Evolutionary conservation across 2,797 vertebrate genomes (phyloP), one percentile per base, ranked within the genome.

Genomic region (Micropoecilia bifurca): DNA sequence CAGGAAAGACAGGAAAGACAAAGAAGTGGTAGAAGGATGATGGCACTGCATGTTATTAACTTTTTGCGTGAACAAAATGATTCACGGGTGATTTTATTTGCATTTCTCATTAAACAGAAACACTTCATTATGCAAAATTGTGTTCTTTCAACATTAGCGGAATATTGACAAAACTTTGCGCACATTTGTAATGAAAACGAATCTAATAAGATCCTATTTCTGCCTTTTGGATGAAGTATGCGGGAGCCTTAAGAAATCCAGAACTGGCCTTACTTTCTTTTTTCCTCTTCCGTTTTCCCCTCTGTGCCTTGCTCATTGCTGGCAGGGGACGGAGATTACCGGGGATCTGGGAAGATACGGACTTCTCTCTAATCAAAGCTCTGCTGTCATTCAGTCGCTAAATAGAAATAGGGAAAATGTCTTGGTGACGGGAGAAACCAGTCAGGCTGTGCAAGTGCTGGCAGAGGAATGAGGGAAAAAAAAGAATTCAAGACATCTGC

Each of bases 351-450:
- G 85, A 78, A 93, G 91, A 94, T 93, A 94, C 80, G 90, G 78
- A 82, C 88, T 83, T 72, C 92, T 91, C 78, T 92, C 78, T 90
- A 94, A 95, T 94, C 94, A 94, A 87, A 94, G 90, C 90, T 90
- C 89, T 77, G 85, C 92, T 93, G 89, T 93, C 94, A 94, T 95
- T 94, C 94, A 94, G 86, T 90, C 76, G 80, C 88, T 87, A 90
- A 90, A 92, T 90, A 87, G 88, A 93, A 93, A 85, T 87, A 88
- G 83, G 79, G 83, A 74, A 86, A 83, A 83, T 76, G 87, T 90
- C 87, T 86, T 83, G 88, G 89, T 85, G 90, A 90, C 25, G 75
- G 88, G 83, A 91, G 90, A 88, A 93, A 91, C 83, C 92, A 94
- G 92, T 91, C 92, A 92, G 45, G 90, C 88, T 92, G 86, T 88